A percentile compares a stretch with the other conserved stretches of the same genome.
phyloP scores from a whole-genome alignment of 2,888 invertebrate genomes.

The Drosophila imparisetae region DNA sequence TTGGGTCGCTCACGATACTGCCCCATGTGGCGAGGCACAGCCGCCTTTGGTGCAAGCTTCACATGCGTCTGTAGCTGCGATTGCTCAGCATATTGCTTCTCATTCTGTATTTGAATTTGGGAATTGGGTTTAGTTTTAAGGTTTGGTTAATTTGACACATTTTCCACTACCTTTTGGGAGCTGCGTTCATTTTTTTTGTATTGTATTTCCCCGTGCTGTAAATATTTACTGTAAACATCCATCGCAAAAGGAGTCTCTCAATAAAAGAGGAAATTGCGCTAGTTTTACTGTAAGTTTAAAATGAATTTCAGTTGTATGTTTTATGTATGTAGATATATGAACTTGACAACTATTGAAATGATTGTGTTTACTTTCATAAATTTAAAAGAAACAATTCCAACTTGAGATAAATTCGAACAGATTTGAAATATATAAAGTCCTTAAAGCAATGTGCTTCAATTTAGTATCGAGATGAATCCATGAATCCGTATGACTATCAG shows the following conservation, averaged over 20 bases:
- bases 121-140: neutral
- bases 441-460: neutral
- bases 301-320: neutral
- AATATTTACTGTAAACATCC: rapidly evolving
- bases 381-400: neutral
- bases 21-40: neutral
- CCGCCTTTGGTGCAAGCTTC: neutral
- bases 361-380: neutral
- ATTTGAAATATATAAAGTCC: rapidly evolving
- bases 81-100: neutral
- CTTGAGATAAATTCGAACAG: neutral
- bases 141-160: neutral
- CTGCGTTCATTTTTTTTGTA: neutral
- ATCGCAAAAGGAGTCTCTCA: neutral
- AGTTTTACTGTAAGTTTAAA: neutral
- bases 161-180: neutral
- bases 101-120: neutral
- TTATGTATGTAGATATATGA: neutral
- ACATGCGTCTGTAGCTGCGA: neutral
- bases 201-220: no score
- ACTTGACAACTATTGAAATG: neutral
- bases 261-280: neutral
- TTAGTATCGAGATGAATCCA: neutral
- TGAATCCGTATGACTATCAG: neutral
- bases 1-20: neutral